Evolutionary conservation across 2,888 invertebrate genomes (phyloP).

Genomic region (Drosophila barbarae): DNA sequence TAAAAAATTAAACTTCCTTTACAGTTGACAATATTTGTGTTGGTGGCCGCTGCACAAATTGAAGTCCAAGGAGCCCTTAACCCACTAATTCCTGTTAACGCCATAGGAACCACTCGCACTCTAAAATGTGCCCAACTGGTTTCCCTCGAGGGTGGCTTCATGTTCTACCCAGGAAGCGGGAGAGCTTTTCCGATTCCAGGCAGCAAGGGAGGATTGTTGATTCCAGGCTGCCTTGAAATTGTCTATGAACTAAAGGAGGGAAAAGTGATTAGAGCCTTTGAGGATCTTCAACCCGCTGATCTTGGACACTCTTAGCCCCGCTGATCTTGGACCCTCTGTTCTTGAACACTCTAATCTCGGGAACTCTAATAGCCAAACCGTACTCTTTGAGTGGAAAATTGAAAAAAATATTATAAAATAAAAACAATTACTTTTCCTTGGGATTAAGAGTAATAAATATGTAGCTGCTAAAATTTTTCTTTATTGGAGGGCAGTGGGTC

Average conservation of each 20-base stretch:
- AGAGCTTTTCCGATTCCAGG: neutral
- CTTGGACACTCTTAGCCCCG: neutral
- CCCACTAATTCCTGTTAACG: neutral
- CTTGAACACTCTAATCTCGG: too few relatives aligned
- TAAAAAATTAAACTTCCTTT: neutral
- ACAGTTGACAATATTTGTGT: neutral
- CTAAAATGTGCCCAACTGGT: neutral
- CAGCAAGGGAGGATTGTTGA: neutral
- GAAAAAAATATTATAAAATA: too few relatives aligned
- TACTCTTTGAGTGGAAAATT: neutral
- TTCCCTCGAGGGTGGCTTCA: neutral
- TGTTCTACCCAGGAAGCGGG: neutral
- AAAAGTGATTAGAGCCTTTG: neutral
- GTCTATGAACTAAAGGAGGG: neutral
- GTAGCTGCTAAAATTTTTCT: neutral
- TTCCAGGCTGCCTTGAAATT: neutral
- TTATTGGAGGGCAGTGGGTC: conserved; percentile 4
- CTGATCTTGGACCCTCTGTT: too few relatives aligned
- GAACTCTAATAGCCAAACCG: too few relatives aligned
- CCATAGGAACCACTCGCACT: neutral
- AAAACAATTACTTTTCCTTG: neutral
- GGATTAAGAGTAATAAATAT: neutral
- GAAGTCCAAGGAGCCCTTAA: neutral
- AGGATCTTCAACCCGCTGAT: neutral
- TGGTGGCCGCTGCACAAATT: neutral